Conservation (phyloP, 2,888 invertebrate genomes). For the Rotaria socialis region DNA sequence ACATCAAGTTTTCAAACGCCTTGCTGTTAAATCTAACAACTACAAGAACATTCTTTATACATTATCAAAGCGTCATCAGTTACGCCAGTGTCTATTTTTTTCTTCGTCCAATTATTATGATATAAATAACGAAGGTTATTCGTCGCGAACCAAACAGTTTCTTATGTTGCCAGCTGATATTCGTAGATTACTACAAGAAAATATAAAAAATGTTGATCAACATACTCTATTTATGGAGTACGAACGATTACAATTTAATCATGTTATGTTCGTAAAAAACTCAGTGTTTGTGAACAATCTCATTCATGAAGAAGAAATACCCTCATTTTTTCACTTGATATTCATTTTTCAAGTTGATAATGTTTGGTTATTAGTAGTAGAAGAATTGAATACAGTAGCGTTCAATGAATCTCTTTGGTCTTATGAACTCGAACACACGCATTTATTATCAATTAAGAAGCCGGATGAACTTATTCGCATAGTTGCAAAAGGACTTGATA, state of each 20-base stretch:
- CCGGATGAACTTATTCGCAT: neutral
- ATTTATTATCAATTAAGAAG: neutral
- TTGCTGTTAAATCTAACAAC: neutral
- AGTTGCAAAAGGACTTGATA: neutral
- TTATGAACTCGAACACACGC: slow-evolving; percentile 3
- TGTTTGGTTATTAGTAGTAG: neutral
- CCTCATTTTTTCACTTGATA: neutral
- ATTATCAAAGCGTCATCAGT: neutral
- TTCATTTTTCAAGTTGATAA: neutral
- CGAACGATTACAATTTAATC: neutral
- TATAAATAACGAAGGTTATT: neutral
- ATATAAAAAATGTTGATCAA: neutral
- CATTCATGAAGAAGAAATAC: neutral
- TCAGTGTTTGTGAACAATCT: neutral
- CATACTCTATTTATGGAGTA: neutral
- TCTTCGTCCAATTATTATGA: neutral
- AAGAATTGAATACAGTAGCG: neutral
- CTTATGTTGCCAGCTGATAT: neutral
- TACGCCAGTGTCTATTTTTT: neutral
- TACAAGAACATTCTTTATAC: neutral
- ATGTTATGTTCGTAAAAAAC: neutral
- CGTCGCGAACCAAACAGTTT: neutral
- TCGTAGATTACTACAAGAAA: neutral
- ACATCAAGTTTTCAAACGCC: neutral
- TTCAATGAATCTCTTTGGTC: neutral